These are phyloP conservation scores for Actenoides hombroni DNA, from an alignment of 2,113 vertebrate genomes.

Conservation along the genomic window DNA sequence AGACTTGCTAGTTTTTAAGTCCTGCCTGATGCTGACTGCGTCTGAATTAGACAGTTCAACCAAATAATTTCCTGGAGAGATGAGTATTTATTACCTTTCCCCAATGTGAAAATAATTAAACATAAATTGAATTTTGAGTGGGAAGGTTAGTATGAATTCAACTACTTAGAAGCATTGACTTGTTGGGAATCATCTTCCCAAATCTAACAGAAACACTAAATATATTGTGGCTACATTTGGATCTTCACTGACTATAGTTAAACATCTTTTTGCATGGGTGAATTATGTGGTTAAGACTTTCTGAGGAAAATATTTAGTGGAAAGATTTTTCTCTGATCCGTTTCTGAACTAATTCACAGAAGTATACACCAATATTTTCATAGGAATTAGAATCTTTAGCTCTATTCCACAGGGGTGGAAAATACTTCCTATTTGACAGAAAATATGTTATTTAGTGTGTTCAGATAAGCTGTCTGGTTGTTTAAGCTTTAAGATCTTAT, in stretches of 20 bases:
- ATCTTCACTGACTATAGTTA: neutral
- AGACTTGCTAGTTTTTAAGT: neutral
- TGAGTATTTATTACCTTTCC: neutral
- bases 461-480: conserved; percentile 37
- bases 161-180: neutral
- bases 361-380: neutral
- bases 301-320: neutral
- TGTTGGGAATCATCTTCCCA: neutral
- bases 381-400: neutral
- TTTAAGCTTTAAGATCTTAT: conserved; percentile 37
- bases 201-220: neutral
- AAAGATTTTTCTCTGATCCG: neutral
- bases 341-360: neutral
- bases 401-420: neutral
- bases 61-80: neutral
- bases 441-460: conserved; percentile 6
- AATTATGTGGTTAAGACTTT: neutral
- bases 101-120: neutral
- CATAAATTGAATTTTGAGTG: neutral
- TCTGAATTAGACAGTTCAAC: neutral
- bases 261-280: neutral
- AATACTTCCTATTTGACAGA: conserved; percentile 9
- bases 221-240: neutral
- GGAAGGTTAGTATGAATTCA: neutral
- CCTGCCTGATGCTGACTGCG: neutral